Evolutionary conservation across 2,888 invertebrate genomes (phyloP), one percentile per base, ranked within the genome.

Genomic region (Apamea epomidion): DNA sequence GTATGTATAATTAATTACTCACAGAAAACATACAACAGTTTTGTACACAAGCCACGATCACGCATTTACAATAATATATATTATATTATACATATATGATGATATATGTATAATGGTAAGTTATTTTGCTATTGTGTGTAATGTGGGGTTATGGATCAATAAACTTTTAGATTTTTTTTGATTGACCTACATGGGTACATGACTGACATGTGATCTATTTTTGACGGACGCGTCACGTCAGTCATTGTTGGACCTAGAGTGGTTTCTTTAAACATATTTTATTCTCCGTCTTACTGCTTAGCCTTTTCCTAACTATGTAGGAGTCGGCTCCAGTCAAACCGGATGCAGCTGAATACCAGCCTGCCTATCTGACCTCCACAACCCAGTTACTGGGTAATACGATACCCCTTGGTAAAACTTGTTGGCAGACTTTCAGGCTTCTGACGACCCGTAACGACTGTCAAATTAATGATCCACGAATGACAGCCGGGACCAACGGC

Each of bases 181-280:
- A 42, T 37, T 29, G 25, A 29, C 25, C n/a, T 32, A 32, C 32
- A 32, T 32, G 37, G 0, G 3, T 32, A 32, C 10, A 21, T 45
- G 29, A n/a, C 18, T 42, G 42, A 25, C 21, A 16, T 76, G 5
- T 25, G 42, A 25, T 78, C 29, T 78, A 32, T 75, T 58, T 76
- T 78, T 25, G 29, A 45, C 10, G 10, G 29, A 32, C 4, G 12
- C 18, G 4, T 32, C 76, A 12, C 18, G 4, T 42, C 76, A 12
- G 0, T 54, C 51, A 51, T 75, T 16, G 42, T 29, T 29, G 16
- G n/a, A 68, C 5, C 1, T 32, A 32, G 32, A 32, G 32, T 32
- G 14, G 18, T 18, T 12, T 48, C 18, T n/a, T 74, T 37, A n/a
- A 32, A 14, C n/a, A 29, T 70, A 21, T 29, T 48, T 16, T 0